phyloP scores from a whole-genome alignment of 2,888 invertebrate genomes.

The Synergus umbraculus region DNA sequence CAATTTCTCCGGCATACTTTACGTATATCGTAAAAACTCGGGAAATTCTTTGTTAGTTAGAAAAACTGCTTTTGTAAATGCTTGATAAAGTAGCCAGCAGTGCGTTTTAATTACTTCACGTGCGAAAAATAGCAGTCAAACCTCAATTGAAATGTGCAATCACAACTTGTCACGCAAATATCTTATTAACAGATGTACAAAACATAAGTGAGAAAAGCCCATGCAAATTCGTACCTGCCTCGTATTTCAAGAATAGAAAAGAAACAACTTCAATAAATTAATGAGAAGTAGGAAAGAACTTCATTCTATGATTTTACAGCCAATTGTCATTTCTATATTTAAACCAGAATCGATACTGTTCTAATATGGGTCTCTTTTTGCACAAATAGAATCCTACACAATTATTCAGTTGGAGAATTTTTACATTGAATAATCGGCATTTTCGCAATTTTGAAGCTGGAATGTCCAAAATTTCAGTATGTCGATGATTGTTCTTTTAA shows the following conservation, averaged over 20 bases:
- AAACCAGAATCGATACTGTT: not conserved
- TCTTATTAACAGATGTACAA: constrained; percentile 23
- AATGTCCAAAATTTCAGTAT: not conserved
- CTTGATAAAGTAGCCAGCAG: not conserved
- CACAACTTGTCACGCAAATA: constrained; percentile 21
- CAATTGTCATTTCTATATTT: not conserved
- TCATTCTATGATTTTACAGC: not conserved
- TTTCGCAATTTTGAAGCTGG: not conserved
- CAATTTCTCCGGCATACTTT: not conserved
- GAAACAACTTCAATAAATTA: not conserved
- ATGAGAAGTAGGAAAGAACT: not conserved
- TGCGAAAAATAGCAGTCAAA: constrained; percentile 34
- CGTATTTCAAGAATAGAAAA: not conserved
- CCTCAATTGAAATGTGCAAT: constrained; percentile 14
- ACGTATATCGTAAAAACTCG: not conserved
- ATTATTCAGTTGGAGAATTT: not conserved
- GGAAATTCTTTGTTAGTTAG: not conserved
- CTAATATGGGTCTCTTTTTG: not conserved
- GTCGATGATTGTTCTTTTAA: not conserved
- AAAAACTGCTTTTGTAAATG: not conserved
- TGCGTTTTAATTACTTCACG: constrained; percentile 8
- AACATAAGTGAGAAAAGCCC: constrained; percentile 25
- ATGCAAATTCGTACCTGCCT: constrained; percentile 18
- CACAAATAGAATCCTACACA: not conserved
- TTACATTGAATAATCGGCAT: not conserved